Evolutionary conservation across 2,888 invertebrate species (phyloP).

Genomic region (Drosophila anomalata): DNA sequence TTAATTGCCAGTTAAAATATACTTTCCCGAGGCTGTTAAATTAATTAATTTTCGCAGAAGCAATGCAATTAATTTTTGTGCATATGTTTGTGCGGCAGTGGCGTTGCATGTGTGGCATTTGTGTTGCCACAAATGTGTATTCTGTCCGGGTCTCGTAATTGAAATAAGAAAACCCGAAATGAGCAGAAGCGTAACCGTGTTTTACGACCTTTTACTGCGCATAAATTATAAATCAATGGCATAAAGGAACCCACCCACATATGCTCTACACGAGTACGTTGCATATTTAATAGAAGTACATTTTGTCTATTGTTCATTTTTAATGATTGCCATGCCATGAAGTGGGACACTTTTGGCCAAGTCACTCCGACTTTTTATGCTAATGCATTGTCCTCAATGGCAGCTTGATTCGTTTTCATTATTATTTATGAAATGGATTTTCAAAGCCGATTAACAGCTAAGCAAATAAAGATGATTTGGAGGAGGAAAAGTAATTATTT

Average conservation of each 20-base stretch:
- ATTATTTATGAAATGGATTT: constrained; percentile 27
- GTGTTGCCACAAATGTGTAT: not conserved
- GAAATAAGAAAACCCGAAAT: constrained; percentile 6
- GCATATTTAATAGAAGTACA: constrained; percentile 23
- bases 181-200: constrained; percentile 1
- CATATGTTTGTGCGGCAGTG: not conserved
- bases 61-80: constrained; percentile 42
- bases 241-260: constrained; percentile 14
- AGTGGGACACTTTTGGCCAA: constrained; percentile 5
- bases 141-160: constrained; percentile 2
- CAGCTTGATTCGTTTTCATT: constrained; percentile 10
- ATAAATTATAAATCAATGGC: constrained; percentile 60
- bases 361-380: not conserved
- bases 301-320: constrained; percentile 39
- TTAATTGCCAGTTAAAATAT: constrained; percentile 28
- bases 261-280: constrained; percentile 3
- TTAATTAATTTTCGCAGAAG: constrained; percentile 33
- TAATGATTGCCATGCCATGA: constrained; percentile 17
- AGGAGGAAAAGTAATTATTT: constrained; percentile 22
- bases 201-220: constrained; percentile 39
- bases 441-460: constrained; percentile 4
- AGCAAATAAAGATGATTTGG: constrained; percentile 11
- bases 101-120: not conserved
- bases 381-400: constrained; percentile 14
- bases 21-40: constrained; percentile 14